A percentile compares a stretch with the other conserved stretches of the same genome.
Evolutionary conservation across 2,113 vertebrate genomes (phyloP).

Genomic region (Tautogolabrus adspersus): DNA sequence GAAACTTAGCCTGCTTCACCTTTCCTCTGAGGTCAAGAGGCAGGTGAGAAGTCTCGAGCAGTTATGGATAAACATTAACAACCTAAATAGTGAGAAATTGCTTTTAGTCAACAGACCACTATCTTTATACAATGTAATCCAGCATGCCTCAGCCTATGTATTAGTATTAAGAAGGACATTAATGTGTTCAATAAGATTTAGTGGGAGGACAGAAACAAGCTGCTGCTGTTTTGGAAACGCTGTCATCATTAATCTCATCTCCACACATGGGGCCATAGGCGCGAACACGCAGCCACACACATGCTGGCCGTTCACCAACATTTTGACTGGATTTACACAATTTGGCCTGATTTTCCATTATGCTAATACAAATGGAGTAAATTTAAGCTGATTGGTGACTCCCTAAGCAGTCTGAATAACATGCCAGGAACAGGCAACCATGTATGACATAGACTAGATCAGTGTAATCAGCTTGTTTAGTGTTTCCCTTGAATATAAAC

Average conservation of each 20-base stretch:
- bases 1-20: slow-evolving; percentile 36
- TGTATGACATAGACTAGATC: slow-evolving; percentile 33
- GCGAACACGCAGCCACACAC: slow-evolving; percentile 4
- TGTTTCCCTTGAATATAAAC: slow-evolving; percentile 3
- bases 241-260: slow-evolving; percentile 55
- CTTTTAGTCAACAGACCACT: slow-evolving; percentile 44
- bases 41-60: slow-evolving; percentile 47
- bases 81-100: slow-evolving; percentile 44
- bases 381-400: slow-evolving; percentile 25
- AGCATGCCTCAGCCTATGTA: slow-evolving; percentile 4
- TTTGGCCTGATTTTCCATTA: slow-evolving; percentile 28
- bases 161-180: slow-evolving; percentile 22
- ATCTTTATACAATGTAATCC: slow-evolving; percentile 37
- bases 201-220: slow-evolving; percentile 22
- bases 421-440: neutral
- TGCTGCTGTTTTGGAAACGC: slow-evolving; percentile 47
- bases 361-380: slow-evolving; percentile 23
- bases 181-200: slow-evolving; percentile 38
- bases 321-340: slow-evolving; percentile 30
- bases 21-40: slow-evolving; percentile 36
- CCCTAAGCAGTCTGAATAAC: neutral
- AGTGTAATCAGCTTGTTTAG: slow-evolving; percentile 20
- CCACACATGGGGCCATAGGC: neutral
- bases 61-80: slow-evolving; percentile 41
- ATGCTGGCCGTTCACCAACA: neutral